These are phyloP conservation scores for Acanthococcus lagerstroemiae DNA, from an alignment of 2,888 invertebrate genomes.

Conservation along the genomic window DNA sequence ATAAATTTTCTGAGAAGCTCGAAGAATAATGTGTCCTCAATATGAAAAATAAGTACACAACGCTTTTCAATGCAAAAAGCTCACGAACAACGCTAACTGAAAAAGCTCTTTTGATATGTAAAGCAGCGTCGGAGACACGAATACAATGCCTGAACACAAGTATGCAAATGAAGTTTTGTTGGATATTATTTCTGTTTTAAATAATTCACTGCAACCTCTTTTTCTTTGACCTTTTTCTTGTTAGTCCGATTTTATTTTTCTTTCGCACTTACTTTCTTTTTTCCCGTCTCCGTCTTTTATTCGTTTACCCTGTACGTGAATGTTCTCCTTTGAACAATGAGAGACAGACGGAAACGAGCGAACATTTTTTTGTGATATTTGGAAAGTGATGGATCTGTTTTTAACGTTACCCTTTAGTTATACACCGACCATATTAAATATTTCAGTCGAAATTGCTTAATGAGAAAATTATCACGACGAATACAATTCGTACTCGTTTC, in stretches of 20 bases:
- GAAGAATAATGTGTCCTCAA: constrained; percentile 3
- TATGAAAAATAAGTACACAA: constrained; percentile 11
- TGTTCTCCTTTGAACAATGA: background rate
- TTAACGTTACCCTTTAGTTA: background rate
- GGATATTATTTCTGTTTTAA: constrained; percentile 21
- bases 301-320: constrained; percentile 2
- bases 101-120: constrained; percentile 22
- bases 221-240: constrained; percentile 18
- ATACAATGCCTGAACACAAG: constrained; percentile 15
- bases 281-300: background rate
- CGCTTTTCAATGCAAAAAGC: constrained; percentile 10
- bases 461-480: too few species aligned
- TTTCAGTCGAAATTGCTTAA: too few species aligned
- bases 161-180: constrained; percentile 22
- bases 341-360: background rate
- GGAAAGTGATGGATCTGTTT: background rate
- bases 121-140: constrained; percentile 18
- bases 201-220: constrained; percentile 14
- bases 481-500: too few species aligned
- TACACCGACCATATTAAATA: too few species aligned
- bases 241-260: too few species aligned
- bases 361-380: background rate
- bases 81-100: background rate
- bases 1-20: constrained; percentile 3
- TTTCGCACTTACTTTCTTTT: background rate